These are phyloP conservation scores for Henricia sp. DNA, from an alignment of 53 echinoderm and acorn worm genomes.

Conservation along the genomic window DNA sequence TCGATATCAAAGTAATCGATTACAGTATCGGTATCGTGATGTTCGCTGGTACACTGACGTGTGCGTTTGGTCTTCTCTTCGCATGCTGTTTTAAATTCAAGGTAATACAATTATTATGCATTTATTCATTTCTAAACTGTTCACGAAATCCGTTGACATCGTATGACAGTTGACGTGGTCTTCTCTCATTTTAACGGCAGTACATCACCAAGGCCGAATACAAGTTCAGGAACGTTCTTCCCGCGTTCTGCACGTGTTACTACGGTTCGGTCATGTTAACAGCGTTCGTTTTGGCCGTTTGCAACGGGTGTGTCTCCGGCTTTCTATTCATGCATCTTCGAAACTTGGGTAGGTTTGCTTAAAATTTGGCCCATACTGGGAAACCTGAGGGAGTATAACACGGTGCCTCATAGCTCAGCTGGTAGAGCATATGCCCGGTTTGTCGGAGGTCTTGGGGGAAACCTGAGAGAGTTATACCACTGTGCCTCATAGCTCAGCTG, in stretches of 20 bases:
- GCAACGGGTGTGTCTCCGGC: constrained; percentile 53
- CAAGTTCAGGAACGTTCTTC: constrained; percentile 46
- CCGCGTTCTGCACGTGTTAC: constrained; percentile 24
- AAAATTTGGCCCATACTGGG: background rate
- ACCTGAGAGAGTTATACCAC: too few species aligned
- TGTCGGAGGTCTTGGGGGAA: too few species aligned
- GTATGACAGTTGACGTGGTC: background rate
- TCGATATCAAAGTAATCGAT: constrained; percentile 66
- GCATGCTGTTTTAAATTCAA: constrained; percentile 75
- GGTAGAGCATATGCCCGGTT: too few species aligned
- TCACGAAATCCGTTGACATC: too few species aligned
- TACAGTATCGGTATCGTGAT: constrained; percentile 72
- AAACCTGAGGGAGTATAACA: too few species aligned
- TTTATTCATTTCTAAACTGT: background rate
- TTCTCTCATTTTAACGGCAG: constrained; percentile 5
- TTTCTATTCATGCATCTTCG: constrained; percentile 53
- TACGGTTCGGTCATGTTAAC: constrained; percentile 46
- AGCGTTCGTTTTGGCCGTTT: constrained; percentile 40
- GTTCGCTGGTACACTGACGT: constrained; percentile 70
- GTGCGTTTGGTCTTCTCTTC: constrained; percentile 68
- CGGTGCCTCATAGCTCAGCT: too few species aligned
- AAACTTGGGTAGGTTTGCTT: constrained; percentile 35
- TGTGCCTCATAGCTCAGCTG: too few species aligned
- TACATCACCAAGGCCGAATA: constrained; percentile 45
- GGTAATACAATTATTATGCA: constrained; percentile 8